phyloP scores from a whole-genome alignment of 1,140 invertebrate genomes.

The Lordiphosa clarofinis region DNA sequence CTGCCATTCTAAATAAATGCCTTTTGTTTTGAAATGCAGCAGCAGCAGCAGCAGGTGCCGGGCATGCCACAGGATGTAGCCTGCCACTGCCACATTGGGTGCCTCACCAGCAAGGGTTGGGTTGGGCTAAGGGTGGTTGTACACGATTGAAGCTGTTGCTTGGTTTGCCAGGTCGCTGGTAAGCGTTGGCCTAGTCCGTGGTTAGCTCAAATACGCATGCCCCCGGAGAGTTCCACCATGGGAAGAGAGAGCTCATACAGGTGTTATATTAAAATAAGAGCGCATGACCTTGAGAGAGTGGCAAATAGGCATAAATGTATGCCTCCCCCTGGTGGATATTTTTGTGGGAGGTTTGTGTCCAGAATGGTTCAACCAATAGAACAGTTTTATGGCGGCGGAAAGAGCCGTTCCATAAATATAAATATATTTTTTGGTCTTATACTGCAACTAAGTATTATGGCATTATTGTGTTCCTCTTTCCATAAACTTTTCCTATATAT shows the following conservation, averaged over 20 bases:
- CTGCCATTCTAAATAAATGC: conserved; percentile 71
- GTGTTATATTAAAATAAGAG: conserved; percentile 32
- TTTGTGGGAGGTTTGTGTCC: no score
- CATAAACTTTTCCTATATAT: no score
- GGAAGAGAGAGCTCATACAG: conserved; percentile 49
- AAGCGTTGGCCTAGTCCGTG: conserved; percentile 68
- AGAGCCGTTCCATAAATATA: not conserved
- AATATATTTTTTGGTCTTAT: not conserved
- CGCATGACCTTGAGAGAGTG: conserved; percentile 14
- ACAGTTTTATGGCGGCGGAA: not conserved
- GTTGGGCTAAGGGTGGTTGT: no score
- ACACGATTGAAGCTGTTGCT: conserved; percentile 37
- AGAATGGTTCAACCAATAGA: not conserved
- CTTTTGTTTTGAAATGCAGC: conserved; percentile 59
- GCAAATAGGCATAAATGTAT: conserved; percentile 12
- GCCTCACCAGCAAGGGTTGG: no score
- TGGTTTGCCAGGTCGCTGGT: conserved; percentile 21
- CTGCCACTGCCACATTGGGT: conserved; percentile 29
- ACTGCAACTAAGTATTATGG: not conserved
- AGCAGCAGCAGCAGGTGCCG: conserved; percentile 46
- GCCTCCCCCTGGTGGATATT: no score
- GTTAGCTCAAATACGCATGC: conserved; percentile 30
- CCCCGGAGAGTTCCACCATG: conserved; percentile 3
- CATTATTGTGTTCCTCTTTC: not conserved
- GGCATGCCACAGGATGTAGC: conserved; percentile 64